Evolutionary conservation across 2,113 vertebrate species (phyloP).

Genomic region (Octodon degus): DNA sequence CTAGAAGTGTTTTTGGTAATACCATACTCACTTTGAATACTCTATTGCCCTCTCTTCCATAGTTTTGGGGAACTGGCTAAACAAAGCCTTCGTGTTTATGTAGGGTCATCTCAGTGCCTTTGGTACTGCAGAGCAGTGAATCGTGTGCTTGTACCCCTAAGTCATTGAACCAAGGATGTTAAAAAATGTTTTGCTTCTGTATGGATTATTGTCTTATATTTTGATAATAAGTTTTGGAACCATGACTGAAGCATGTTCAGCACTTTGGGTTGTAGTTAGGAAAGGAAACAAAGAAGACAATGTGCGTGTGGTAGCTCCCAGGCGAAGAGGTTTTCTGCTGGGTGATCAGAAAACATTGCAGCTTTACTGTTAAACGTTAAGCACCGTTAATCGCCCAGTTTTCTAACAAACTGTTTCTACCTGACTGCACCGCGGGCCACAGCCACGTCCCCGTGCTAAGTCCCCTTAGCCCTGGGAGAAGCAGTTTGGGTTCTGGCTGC

Average conservation of each 20-base stretch:
- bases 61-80: not conserved
- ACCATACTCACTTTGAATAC: not conserved
- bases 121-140: not conserved
- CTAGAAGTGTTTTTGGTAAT: not conserved
- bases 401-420: not conserved
- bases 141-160: not conserved
- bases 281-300: not conserved
- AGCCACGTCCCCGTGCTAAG: not conserved
- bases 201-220: not conserved
- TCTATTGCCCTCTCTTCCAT: not conserved
- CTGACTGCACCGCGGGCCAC: not conserved
- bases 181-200: not conserved
- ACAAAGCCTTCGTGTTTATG: not conserved
- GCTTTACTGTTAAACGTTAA: not conserved
- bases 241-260: accelerated
- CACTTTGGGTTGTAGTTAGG: not conserved
- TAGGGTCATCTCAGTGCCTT: not conserved
- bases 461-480: not conserved
- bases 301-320: not conserved
- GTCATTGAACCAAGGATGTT: not conserved
- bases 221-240: not conserved
- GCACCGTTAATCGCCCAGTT: not conserved
- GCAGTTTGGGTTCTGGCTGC: not conserved
- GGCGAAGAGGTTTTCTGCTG: not conserved
- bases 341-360: not conserved